Evolutionary conservation across 2,113 vertebrate species (phyloP).

Genomic region (Gymnogyps californianus): DNA sequence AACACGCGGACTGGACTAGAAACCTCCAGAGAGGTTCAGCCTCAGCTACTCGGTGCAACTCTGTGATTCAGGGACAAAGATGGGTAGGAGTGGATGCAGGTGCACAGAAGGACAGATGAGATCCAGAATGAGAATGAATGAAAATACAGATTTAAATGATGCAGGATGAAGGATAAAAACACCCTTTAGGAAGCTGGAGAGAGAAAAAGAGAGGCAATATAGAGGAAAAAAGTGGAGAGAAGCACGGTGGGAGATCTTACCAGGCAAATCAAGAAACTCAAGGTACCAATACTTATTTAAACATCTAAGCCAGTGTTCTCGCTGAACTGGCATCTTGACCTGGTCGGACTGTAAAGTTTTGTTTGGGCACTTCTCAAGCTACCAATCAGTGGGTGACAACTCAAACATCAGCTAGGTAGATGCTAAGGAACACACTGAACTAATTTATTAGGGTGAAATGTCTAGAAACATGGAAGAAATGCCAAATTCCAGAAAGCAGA

Average conservation of each 20-base stretch:
- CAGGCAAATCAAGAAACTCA: neutral
- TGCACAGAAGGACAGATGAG: neutral
- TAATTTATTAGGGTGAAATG: neutral
- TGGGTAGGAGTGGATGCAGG: neutral
- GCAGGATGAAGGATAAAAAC: neutral
- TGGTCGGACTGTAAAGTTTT: neutral
- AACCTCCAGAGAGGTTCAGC: neutral
- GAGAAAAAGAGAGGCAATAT: neutral
- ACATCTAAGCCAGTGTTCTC: neutral
- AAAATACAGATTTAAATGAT: neutral
- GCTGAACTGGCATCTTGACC: neutral
- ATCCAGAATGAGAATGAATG: neutral
- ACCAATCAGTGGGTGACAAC: neutral
- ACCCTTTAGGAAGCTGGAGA: neutral
- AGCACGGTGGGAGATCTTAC: neutral
- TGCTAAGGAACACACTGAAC: neutral
- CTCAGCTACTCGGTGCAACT: neutral
- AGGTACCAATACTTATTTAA: neutral
- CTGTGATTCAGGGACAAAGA: neutral
- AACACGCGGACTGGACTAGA: neutral
- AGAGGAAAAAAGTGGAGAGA: neutral
- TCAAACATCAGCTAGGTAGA: neutral
- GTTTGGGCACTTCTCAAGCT: neutral
- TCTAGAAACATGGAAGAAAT: neutral
- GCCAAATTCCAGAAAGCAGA: neutral